Percentiles rank a stretch among this genome's conserved stretches.
phyloP scores from a whole-genome alignment of 2,888 invertebrate species.

The Cerastis leucographa region DNA sequence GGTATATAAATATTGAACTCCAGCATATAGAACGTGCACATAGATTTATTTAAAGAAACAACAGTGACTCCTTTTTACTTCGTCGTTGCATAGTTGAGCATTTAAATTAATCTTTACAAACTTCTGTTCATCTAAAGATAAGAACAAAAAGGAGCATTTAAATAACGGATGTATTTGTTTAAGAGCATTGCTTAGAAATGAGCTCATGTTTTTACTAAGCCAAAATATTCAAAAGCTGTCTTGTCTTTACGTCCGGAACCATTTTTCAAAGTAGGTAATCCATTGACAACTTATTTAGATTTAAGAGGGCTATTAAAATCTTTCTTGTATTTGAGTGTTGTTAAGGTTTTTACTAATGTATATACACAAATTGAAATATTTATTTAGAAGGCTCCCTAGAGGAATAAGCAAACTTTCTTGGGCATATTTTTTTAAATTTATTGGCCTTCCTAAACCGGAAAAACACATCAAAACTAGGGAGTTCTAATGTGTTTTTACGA shows the following conservation, averaged over 20 bases:
- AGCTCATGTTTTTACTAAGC: constrained; percentile 24
- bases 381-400: too few species aligned
- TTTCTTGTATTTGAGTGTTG: too few species aligned
- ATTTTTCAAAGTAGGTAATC: constrained; percentile 2
- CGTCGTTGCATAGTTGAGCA: constrained; percentile 53
- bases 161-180: constrained; percentile 27
- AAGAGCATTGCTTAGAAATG: constrained; percentile 13
- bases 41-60: constrained; percentile 36
- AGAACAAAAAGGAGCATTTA: constrained; percentile 21
- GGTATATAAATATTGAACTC: constrained; percentile 35
- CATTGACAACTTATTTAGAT: not conserved
- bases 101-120: constrained; percentile 35
- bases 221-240: not conserved
- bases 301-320: too few species aligned
- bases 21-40: constrained; percentile 3
- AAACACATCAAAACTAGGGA: too few species aligned
- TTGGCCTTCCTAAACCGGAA: too few species aligned
- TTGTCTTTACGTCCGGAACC: not conserved
- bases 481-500: too few species aligned
- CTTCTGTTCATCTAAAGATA: constrained; percentile 29
- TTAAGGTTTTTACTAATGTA: too few species aligned
- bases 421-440: too few species aligned
- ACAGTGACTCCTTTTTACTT: constrained; percentile 43
- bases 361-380: too few species aligned
- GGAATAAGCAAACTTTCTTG: too few species aligned